phyloP scores from a whole-genome alignment of 2,113 vertebrate genomes.

The Pangasianodon gigas region DNA sequence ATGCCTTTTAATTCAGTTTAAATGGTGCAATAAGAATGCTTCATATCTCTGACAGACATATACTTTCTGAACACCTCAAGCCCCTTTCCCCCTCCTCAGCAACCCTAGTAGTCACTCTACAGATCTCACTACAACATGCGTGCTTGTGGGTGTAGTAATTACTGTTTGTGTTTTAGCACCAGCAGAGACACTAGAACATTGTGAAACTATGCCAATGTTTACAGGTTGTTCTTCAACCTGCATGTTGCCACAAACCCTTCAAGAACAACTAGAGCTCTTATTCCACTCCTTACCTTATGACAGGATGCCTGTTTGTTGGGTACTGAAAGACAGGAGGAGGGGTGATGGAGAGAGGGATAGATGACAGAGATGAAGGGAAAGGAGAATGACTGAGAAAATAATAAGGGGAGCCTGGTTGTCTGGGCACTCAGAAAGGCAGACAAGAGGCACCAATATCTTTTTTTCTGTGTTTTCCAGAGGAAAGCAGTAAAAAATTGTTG shows the following conservation, averaged over 20 bases:
- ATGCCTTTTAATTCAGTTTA: background rate
- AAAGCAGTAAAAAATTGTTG: background rate
- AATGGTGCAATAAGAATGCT: background rate
- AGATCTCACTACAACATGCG: background rate
- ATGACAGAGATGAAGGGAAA: slow-evolving; percentile 20
- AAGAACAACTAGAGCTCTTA: slow-evolving; percentile 38
- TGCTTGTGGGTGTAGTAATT: slow-evolving; percentile 3
- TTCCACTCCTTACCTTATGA: slow-evolving; percentile 51
- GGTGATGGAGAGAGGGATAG: background rate
- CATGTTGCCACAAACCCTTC: slow-evolving; percentile 7
- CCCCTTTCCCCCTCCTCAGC: background rate
- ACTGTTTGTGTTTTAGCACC: slow-evolving; percentile 9
- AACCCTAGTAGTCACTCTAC: background rate
- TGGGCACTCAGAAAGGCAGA: slow-evolving; percentile 38
- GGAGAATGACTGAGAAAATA: slow-evolving; percentile 18
- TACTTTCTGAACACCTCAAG: background rate
- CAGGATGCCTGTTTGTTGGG: slow-evolving; percentile 43
- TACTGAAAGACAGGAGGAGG: slow-evolving; percentile 27
- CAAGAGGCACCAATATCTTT: slow-evolving; percentile 34
- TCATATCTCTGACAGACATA: background rate
- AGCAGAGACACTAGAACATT: slow-evolving; percentile 22
- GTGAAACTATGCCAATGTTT: slow-evolving; percentile 5
- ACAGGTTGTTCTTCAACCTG: background rate
- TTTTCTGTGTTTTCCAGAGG: background rate
- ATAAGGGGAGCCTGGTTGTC: slow-evolving; percentile 41